These are phyloP conservation scores for Auanema freiburgensis DNA, from an alignment of 2,888 invertebrate species.

Conservation along the genomic window DNA sequence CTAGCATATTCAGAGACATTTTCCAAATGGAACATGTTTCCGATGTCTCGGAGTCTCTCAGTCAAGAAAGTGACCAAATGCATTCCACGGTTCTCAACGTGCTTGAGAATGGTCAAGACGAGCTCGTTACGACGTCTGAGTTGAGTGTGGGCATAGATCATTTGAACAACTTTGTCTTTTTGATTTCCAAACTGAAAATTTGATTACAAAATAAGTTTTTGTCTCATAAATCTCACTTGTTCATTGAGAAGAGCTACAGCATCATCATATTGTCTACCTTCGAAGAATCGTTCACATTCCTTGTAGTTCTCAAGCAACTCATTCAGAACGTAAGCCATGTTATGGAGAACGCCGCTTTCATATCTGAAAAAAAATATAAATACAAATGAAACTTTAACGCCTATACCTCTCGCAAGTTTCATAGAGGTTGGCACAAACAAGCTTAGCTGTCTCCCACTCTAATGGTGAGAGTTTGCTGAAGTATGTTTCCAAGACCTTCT, in stretches of 20 bases:
- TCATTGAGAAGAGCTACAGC: slow-evolving; percentile 46
- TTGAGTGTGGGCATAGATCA: slow-evolving; percentile 62
- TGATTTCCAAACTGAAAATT: slow-evolving; percentile 34
- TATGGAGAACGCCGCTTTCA: slow-evolving; percentile 7
- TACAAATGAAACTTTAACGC: neutral
- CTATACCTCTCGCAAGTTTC: slow-evolving; percentile 27
- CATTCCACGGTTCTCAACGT: slow-evolving; percentile 24
- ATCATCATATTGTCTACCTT: slow-evolving; percentile 48
- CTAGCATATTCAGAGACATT: slow-evolving; percentile 39
- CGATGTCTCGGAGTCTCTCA: slow-evolving; percentile 45
- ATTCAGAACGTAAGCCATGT: slow-evolving; percentile 31
- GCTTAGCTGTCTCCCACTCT: slow-evolving; percentile 22
- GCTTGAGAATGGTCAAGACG: slow-evolving; percentile 39
- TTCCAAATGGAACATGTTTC: slow-evolving; percentile 50
- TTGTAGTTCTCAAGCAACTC: slow-evolving; percentile 37
- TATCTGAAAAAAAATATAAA: neutral
- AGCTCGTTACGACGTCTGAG: slow-evolving; percentile 48
- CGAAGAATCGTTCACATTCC: slow-evolving; percentile 46
- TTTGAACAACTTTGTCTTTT: slow-evolving; percentile 51
- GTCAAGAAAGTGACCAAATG: slow-evolving; percentile 25
- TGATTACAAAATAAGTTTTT: too few species aligned
- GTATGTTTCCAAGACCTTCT: slow-evolving; percentile 18
- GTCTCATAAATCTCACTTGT: slow-evolving; percentile 21
- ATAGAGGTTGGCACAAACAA: slow-evolving; percentile 29
- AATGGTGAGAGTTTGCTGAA: slow-evolving; percentile 7